phyloP scores from a whole-genome alignment of 2,113 vertebrate species.

The Ailuropoda melanoleuca region DNA sequence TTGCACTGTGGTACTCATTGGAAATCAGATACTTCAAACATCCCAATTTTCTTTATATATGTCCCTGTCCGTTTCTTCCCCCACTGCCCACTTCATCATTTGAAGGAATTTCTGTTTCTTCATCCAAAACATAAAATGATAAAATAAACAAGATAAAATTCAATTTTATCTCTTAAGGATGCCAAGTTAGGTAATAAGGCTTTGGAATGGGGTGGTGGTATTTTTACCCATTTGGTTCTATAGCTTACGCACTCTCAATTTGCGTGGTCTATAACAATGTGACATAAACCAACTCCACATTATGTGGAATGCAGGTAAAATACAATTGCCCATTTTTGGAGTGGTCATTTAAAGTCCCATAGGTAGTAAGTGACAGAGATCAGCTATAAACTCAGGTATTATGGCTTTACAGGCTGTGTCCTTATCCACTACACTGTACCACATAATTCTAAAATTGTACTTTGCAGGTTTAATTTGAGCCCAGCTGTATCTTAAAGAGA shows the following conservation, averaged over 20 bases:
- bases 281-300: neutral
- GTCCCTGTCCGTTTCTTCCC: neutral
- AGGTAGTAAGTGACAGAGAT: neutral
- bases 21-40: neutral
- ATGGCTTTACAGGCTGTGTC: neutral
- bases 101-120: neutral
- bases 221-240: neutral
- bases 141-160: neutral
- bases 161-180: neutral
- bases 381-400: neutral
- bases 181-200: neutral
- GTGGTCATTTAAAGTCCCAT: neutral
- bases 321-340: neutral
- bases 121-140: neutral
- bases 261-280: neutral
- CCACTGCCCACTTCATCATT: neutral
- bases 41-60: neutral
- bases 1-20: neutral
- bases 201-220: accelerated
- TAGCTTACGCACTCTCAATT: neutral
- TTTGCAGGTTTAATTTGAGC: neutral
- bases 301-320: neutral
- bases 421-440: neutral
- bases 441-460: neutral
- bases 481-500: neutral